Percentiles rank a stretch among this genome's conserved stretches.
Conservation (phyloP, 2,888 invertebrate genomes). For the Chrysopilus asiliformis region DNA sequence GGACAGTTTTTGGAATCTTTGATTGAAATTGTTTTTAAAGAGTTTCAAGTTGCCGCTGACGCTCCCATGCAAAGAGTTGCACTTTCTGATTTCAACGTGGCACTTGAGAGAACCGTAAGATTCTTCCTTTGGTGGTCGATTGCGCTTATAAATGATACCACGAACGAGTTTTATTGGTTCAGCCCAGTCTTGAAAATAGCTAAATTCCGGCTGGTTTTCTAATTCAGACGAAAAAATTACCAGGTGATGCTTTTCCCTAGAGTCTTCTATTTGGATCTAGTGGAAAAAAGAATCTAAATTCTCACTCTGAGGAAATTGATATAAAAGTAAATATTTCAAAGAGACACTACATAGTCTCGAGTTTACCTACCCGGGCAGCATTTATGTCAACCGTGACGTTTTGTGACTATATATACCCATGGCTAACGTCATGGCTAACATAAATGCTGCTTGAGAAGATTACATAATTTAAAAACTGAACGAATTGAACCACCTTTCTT, state of each 20-base stretch:
- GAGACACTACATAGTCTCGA: too few species aligned
- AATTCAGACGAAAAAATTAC: conserved; percentile 51
- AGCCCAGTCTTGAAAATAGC: conserved; percentile 52
- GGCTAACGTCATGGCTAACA: too few species aligned
- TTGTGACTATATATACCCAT: too few species aligned
- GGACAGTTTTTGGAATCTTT: conserved; percentile 16
- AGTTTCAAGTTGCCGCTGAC: conserved; percentile 4
- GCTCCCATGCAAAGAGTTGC: not conserved
- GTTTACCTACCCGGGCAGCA: too few species aligned
- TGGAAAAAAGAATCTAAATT: too few species aligned
- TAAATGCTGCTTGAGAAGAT: too few species aligned
- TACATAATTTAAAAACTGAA: too few species aligned
- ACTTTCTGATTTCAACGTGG: conserved; percentile 10
- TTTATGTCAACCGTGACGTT: too few species aligned
- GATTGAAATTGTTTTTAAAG: conserved; percentile 3
- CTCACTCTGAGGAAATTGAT: too few species aligned
- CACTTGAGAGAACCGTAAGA: conserved; percentile 33
- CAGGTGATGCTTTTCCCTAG: conserved; percentile 25
- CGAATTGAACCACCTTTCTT: too few species aligned
- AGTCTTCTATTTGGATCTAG: too few species aligned
- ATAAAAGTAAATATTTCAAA: too few species aligned
- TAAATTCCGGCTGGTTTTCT: conserved; percentile 52
- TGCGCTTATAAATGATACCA: conserved; percentile 27
- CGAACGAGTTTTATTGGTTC: conserved; percentile 47
- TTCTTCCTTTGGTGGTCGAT: conserved; percentile 31